phyloP scores from a whole-genome alignment of 2,888 invertebrate species.

The Drosophila dives region DNA sequence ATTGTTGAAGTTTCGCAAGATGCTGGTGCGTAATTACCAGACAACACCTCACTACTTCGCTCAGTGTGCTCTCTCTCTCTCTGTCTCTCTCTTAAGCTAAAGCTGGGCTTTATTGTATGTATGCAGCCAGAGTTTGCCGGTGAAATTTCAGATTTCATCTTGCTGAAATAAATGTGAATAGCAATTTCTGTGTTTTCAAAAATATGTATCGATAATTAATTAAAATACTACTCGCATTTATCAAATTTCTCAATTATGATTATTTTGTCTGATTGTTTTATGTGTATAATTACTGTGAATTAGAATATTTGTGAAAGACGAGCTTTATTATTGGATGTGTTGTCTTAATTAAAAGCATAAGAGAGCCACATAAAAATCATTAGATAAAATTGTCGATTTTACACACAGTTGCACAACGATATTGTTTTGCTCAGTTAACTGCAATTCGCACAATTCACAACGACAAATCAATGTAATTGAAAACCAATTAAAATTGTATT shows the following conservation, averaged over 20 bases:
- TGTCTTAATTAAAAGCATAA: background rate
- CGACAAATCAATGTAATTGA: constrained; percentile 6
- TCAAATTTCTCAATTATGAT: background rate
- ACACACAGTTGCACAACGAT: background rate
- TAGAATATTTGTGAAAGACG: background rate
- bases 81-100: background rate
- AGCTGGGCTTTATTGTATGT: constrained; percentile 2
- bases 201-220: background rate
- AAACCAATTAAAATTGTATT: background rate
- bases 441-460: constrained; percentile 19
- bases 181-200: background rate
- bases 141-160: background rate
- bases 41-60: background rate
- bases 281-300: background rate
- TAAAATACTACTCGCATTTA: too few species aligned
- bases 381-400: too few species aligned
- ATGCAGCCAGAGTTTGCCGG: constrained; percentile 1
- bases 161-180: background rate
- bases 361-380: too few species aligned
- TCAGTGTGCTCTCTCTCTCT: constrained; percentile 1
- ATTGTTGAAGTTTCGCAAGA: constrained; percentile 30
- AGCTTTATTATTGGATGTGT: background rate
- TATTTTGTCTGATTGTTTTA: background rate
- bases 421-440: constrained; percentile 9
- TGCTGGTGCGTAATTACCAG: constrained; percentile 42